Conservation (phyloP, 2,888 invertebrate species). For the Polymixis lichenea region DNA sequence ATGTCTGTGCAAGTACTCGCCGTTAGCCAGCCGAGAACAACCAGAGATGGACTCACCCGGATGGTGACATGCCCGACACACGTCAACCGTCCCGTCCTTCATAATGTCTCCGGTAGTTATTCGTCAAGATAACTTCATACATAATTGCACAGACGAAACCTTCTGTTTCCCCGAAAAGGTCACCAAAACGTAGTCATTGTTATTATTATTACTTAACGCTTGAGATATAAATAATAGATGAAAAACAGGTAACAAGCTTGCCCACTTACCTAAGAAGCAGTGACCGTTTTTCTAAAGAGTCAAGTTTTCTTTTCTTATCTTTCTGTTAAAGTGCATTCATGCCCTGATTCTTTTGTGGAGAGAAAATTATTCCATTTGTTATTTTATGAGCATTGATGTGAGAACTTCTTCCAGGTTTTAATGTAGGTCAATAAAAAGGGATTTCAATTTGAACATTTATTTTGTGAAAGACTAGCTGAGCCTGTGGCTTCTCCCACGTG, state of each 20-base stretch:
- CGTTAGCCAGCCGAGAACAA: too few species aligned
- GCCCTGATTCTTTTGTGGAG: constrained; percentile 36
- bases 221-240: background rate
- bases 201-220: background rate
- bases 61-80: too few species aligned
- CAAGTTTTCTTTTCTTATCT: constrained; percentile 30
- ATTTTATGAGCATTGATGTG: constrained; percentile 32
- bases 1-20: too few species aligned
- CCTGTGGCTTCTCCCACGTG: too few species aligned
- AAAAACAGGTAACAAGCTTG: constrained; percentile 16
- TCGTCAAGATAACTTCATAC: too few species aligned
- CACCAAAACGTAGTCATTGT: too few species aligned
- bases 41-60: too few species aligned
- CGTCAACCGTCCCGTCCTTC: too few species aligned
- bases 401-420: constrained; percentile 15
- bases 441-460: background rate
- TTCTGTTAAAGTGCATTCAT: constrained; percentile 41
- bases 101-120: too few species aligned
- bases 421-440: background rate
- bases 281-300: constrained; percentile 44
- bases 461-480: too few species aligned
- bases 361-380: constrained; percentile 45
- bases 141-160: too few species aligned
- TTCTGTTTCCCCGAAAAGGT: too few species aligned
- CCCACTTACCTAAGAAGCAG: constrained; percentile 19